phyloP scores from a whole-genome alignment of 2,888 invertebrate genomes.

The Mycogona germanica region DNA sequence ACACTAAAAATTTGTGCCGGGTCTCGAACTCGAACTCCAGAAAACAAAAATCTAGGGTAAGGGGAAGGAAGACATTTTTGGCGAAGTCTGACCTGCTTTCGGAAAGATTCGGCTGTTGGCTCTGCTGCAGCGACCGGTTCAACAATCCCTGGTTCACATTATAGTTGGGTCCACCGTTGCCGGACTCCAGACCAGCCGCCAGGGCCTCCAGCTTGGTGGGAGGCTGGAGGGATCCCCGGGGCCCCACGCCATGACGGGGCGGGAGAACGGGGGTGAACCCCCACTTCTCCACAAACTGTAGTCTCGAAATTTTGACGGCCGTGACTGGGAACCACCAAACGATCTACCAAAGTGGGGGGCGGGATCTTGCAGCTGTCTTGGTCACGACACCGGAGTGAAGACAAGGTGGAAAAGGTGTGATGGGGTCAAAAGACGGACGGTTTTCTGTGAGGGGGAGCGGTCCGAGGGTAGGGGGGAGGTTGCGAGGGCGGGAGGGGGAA shows the following conservation, averaged over 20 bases:
- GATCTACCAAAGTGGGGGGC: background rate
- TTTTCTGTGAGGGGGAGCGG: constrained; percentile 1
- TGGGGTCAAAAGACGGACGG: background rate
- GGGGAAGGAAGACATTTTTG: no score
- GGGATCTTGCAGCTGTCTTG: no score
- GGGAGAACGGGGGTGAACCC: constrained; percentile 96
- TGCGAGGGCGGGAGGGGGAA: background rate
- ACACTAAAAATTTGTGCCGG: no score
- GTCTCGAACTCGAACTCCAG: no score
- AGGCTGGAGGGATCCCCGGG: constrained; percentile 26
- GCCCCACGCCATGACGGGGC: constrained; percentile 68
- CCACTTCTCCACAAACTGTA: constrained; percentile 96
- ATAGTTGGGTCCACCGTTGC: constrained; percentile 16
- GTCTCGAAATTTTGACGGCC: constrained; percentile 77
- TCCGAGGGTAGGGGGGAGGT: background rate
- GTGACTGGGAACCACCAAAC: background rate
- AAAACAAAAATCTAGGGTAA: no score
- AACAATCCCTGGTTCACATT: constrained; percentile 4
- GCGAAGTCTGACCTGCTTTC: constrained; percentile 14
- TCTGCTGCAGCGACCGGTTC: constrained; percentile 4
- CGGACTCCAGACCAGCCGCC: constrained; percentile 16
- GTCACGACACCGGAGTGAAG: no score
- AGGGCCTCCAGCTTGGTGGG: constrained; percentile 14
- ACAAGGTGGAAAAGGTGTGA: no score
- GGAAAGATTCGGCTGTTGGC: constrained; percentile 1